Conservation (phyloP, 2,888 invertebrate genomes). For the Amblyjoppa fuscipennis region DNA sequence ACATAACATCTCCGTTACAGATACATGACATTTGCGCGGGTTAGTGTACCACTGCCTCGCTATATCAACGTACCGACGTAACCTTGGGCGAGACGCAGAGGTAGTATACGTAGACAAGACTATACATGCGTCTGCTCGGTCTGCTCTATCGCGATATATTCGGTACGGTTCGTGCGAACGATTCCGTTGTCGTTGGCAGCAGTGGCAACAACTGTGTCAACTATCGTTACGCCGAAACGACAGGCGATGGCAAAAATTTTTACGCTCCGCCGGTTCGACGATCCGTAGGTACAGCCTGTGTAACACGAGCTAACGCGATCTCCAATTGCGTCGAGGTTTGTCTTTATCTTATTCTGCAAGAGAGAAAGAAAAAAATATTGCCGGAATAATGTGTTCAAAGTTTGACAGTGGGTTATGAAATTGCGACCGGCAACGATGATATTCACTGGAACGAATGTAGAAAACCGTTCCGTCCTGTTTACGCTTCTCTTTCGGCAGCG, state of each 20-base stretch:
- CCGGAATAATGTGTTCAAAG: neutral
- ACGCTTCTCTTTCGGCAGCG: neutral
- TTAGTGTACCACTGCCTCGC: too few species aligned
- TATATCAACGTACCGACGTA: too few species aligned
- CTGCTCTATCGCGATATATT: neutral
- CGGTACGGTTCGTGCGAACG: neutral
- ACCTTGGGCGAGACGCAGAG: neutral
- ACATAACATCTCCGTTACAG: too few species aligned
- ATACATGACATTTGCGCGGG: too few species aligned
- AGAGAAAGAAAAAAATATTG: neutral
- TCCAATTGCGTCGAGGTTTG: neutral
- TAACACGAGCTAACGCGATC: neutral
- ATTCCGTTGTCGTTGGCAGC: neutral
- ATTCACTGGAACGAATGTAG: neutral
- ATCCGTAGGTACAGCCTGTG: neutral
- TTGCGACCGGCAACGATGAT: neutral
- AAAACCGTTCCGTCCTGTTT: neutral
- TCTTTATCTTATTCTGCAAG: neutral
- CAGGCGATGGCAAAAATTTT: neutral
- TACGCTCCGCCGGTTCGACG: neutral
- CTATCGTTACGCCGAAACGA: slow-evolving; percentile 1
- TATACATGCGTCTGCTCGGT: neutral
- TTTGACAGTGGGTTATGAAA: neutral
- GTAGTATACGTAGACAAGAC: neutral
- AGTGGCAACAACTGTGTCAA: slow-evolving; percentile 48